These are phyloP conservation scores for western clawed frog (Xenopus tropicalis) DNA, from an alignment of 2,113 vertebrate species.

Conservation along the genomic window UCB_Xtro_10.0 CM004444.2:114760001-114760500, in stretches of 20 bases:
- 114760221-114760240: neutral
- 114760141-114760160: constrained; percentile 90
- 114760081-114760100: constrained; percentile 86
- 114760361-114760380: too few species aligned
- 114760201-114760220: too few species aligned
- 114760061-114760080: constrained; percentile 84
- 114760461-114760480: too few species aligned
- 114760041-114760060: constrained; percentile 85
- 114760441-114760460: too few species aligned
- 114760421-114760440: too few species aligned
- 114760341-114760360: too few species aligned
- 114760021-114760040: constrained; percentile 68
- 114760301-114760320: too few species aligned
- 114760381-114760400: too few species aligned
- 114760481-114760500: too few species aligned
- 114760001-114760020: neutral
- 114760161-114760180: constrained; percentile 83
- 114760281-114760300: too few species aligned
- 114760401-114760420: too few species aligned
- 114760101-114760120: constrained; percentile 81
- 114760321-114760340: too few species aligned
- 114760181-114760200: constrained; percentile 63
- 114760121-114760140: constrained; percentile 78
- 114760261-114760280: neutral
- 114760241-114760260: neutral